Base-by-base conservation (phyloP, 2,888 invertebrate genomes). In the Melipona bicolor region DNA sequence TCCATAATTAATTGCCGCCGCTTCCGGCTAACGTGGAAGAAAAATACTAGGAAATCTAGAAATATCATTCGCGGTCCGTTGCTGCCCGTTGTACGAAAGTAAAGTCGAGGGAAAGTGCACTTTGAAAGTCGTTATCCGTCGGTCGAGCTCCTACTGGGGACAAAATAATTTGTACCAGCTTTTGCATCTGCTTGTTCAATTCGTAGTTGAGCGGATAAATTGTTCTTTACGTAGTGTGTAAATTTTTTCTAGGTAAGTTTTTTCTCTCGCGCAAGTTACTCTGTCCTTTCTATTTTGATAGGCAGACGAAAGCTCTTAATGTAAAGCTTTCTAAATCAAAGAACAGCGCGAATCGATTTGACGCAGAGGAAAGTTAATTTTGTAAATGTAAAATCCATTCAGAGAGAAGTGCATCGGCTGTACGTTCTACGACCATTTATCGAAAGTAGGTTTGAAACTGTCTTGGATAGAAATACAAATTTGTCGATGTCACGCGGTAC, bases 1-100 rank as follows among this genome's bases (percentile, higher is more conserved):
- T 64, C 36, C 62, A 54, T 77, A 77, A 77, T 77, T 64, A 70
- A 70, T 75, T 65, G 64, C 27, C 21, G 32, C n/a, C 43, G 56
- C 21, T 24, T 65, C 21, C 17, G 56, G 32, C 24, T 43, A 56
- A 43, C 43, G 24, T 0, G 6, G 15, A 9, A 43, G 54, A 56
- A 67, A 75, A 67, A 75, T 75, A 54, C 3, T 13, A 4, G 65
- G 17, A 43, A 56, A 56, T 24, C n/a, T 24, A 19, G 21, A 27
- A 27, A 15, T 11, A 15, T 36, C 27, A 32, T 61, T 61, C 17
- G 24, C 9, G 24, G 27, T 19, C 36, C 9, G 19, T 27, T 61
- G 36, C 43, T 27, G 19, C 61, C 17, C n/a, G n/a, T n/a, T 61
- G 17, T 9, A 0, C 9, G 27, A 3, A 27, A 27, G 9, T 19